Conservation (phyloP, 2,113 vertebrate genomes). For the Mesoclemmys tuberculata region DNA sequence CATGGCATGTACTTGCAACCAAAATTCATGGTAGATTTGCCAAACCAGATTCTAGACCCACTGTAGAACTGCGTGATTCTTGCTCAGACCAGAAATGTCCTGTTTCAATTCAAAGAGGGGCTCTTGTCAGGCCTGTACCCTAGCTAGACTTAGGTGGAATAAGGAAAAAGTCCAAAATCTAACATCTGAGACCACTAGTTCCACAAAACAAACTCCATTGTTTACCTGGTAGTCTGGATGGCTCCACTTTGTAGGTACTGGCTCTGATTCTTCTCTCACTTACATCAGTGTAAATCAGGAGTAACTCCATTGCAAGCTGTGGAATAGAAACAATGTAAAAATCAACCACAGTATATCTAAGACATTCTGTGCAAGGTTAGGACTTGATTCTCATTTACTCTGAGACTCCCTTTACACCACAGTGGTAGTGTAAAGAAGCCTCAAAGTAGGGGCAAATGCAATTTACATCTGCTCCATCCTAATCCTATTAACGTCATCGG, state of each 20-base stretch:
- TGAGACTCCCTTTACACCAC: neutral
- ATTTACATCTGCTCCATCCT: neutral
- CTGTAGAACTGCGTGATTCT: neutral
- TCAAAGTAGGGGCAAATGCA: neutral
- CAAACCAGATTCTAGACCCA: neutral
- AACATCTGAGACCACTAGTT: neutral
- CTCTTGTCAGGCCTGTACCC: neutral
- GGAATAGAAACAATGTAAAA: neutral
- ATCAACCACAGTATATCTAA: neutral
- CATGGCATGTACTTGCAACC: neutral
- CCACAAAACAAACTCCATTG: neutral
- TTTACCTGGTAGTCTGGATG: neutral
- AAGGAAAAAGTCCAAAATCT: neutral
- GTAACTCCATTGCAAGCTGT: neutral
- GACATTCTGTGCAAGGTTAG: fast-evolving
- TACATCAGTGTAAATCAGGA: neutral
- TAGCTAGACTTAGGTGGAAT: neutral
- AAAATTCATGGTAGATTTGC: neutral
- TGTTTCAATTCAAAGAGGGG: neutral
- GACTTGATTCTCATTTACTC: neutral
- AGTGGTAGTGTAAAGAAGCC: neutral
- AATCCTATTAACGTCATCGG: neutral
- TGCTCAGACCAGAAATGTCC: neutral
- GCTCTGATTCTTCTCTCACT: neutral
- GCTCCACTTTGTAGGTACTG: neutral